A percentile compares a stretch with the other conserved stretches of the same genome.
These are phyloP conservation scores for Megalopta genalis DNA, from an alignment of 1,140 invertebrate genomes.

Conservation along the genomic window DNA sequence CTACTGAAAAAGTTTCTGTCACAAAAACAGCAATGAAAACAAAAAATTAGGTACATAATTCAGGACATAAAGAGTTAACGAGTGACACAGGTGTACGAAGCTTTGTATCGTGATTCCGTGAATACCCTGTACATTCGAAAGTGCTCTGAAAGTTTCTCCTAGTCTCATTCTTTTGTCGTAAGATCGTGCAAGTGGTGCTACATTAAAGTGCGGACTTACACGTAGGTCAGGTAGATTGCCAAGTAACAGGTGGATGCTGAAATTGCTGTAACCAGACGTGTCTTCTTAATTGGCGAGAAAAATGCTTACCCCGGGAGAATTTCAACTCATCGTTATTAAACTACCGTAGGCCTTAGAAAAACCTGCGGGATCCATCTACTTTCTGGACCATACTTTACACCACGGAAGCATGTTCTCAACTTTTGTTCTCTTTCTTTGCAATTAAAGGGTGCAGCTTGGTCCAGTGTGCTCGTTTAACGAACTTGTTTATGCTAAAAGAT, in stretches of 20 bases:
- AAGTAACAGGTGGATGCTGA: conserved; percentile 45
- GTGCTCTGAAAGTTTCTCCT: conserved; percentile 13
- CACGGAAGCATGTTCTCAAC: neutral
- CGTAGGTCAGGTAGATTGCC: conserved; percentile 41
- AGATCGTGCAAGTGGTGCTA: conserved; percentile 33
- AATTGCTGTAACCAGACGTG: conserved; percentile 39
- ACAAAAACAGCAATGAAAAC: no score
- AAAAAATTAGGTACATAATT: no score
- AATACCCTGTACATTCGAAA: conserved; percentile 16
- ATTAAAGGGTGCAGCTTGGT: no score
- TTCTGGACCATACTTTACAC: no score
- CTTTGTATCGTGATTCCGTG: neutral
- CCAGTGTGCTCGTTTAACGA: no score
- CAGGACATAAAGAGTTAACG: neutral
- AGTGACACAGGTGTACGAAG: neutral
- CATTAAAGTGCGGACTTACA: conserved; percentile 42
- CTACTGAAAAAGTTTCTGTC: no score
- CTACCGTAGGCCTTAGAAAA: neutral
- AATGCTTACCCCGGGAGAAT: conserved; percentile 8
- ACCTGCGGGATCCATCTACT: no score
- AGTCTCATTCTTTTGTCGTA: conserved; percentile 31
- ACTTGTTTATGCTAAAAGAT: no score
- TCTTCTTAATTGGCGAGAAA: conserved; percentile 33
- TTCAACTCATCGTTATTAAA: neutral
- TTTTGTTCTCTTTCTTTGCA: no score